Evolutionary conservation across 2,888 invertebrate species (phyloP), one percentile per base, ranked within the genome.

Genomic region (Tenthredo mesomela): DNA sequence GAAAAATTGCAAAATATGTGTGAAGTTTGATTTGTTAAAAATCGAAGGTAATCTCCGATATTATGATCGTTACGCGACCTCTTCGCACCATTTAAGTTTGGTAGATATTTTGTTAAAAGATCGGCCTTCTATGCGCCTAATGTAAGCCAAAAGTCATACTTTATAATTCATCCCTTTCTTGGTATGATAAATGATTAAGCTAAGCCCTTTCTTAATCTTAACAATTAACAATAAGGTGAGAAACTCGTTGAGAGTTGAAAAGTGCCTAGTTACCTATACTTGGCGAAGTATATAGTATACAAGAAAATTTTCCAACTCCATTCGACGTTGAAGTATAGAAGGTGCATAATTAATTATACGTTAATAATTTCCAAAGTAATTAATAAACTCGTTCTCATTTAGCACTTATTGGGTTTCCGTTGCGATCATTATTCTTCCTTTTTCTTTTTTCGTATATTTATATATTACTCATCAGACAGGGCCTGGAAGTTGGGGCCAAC

Each of bases 301-400:
- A 18, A n/a, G 73, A 43, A 73, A 73, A 73, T 21, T n/a, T 50
- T 54, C 29, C 29, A 54, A 77, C 43, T 43, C 15, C 15, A 50
- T 50, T 77, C 29, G 25, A 29, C 15, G 43, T 54, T 25, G 50
- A n/a, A n/a, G n/a, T 77, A 43, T 77, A 43, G 37, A 25, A 21
- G 40, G 40, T 43, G 71, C 40, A 73, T 29, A 83, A 78, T 84
- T 78, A 70, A 78, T 80, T 43, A 33, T 83, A 33, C 54, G 71
- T 43, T 73, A 37, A 83, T 82, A 70, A 82, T 73, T 73, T 54
- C 29, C n/a, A 7, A 58, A 61, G 12, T 65, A 18, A 85, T 82
- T 71, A 82, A 82, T 85, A 82, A 83, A 71, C 37, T 58, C 43
- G 15, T 67, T 33, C 67, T 67, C 33, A 67, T 33, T 67, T 33